Evolutionary conservation across 2,797 vertebrate genomes (phyloP).

Genomic region (Staurois parvus): DNA sequence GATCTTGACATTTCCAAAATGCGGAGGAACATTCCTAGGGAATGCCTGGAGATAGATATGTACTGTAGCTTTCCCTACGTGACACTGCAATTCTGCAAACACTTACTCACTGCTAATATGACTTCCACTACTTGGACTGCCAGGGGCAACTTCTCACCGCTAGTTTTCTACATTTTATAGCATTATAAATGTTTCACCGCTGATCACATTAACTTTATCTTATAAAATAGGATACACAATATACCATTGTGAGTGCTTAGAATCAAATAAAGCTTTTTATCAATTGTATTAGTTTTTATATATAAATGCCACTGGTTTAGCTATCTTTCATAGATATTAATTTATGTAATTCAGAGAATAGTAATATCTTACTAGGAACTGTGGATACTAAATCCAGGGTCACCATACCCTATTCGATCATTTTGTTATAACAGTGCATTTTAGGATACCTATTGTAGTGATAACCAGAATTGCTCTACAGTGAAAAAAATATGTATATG

Average conservation of each 20-base stretch:
- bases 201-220: no score
- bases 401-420: not conserved
- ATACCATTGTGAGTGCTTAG: not conserved
- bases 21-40: slow-evolving; percentile 49
- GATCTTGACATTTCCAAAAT: slow-evolving; percentile 48
- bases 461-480: no score
- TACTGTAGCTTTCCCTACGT: slow-evolving; percentile 22
- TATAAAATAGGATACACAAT: not conserved
- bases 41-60: slow-evolving; percentile 44
- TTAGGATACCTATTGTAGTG: no score
- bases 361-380: not conserved
- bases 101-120: slow-evolving; percentile 35
- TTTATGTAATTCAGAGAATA: not conserved
- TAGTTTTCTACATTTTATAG: not conserved
- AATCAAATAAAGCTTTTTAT: not conserved
- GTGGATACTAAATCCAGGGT: not conserved
- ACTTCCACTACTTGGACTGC: slow-evolving; percentile 8
- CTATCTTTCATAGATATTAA: no score
- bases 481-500: no score
- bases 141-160: not conserved
- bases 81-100: slow-evolving; percentile 42
- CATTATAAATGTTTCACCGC: not conserved
- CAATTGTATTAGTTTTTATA: not conserved
- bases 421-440: not conserved
- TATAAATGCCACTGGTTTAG: no score